Conservation (phyloP, 2,888 invertebrate species). For the Herminia tarsipennalis region DNA sequence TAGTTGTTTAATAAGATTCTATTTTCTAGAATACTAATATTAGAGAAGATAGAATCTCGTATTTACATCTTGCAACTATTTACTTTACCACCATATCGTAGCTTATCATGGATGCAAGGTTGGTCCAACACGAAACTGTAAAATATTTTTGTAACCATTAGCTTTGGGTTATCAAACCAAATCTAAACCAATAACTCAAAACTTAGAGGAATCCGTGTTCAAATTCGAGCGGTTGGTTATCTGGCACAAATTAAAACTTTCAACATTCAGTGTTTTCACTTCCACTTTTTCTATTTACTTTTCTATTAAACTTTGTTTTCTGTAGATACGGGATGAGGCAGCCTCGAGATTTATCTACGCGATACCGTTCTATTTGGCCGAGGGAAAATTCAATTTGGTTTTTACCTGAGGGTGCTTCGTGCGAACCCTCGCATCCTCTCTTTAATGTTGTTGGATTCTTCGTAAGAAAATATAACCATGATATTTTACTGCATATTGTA, state of each 20-base stretch:
- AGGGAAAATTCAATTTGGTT: conserved; percentile 83
- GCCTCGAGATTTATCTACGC: conserved; percentile 80
- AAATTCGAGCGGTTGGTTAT: conserved; percentile 49
- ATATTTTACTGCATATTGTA: conserved; percentile 65
- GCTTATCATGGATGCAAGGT: too few species aligned
- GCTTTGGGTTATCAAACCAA: too few species aligned
- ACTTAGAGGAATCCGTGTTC: conserved; percentile 40
- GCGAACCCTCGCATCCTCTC: conserved; percentile 70
- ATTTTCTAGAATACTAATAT: too few species aligned
- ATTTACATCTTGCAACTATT: too few species aligned
- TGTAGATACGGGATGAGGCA: conserved; percentile 73
- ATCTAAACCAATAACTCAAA: conserved; percentile 44
- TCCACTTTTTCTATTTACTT: conserved; percentile 78
- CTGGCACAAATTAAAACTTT: conserved; percentile 72
- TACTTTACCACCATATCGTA: too few species aligned
- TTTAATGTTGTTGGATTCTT: conserved; percentile 71
- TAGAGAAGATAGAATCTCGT: too few species aligned
- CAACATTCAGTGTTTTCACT: conserved; percentile 72
- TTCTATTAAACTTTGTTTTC: conserved; percentile 82
- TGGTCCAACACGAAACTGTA: too few species aligned
- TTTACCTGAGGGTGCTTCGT: conserved; percentile 78
- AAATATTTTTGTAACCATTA: too few species aligned
- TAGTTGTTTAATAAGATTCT: too few species aligned
- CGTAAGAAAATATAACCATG: conserved; percentile 62
- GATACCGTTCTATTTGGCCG: conserved; percentile 79